Conservation (phyloP, 2,888 invertebrate genomes). For the Frankliniella fusca region DNA sequence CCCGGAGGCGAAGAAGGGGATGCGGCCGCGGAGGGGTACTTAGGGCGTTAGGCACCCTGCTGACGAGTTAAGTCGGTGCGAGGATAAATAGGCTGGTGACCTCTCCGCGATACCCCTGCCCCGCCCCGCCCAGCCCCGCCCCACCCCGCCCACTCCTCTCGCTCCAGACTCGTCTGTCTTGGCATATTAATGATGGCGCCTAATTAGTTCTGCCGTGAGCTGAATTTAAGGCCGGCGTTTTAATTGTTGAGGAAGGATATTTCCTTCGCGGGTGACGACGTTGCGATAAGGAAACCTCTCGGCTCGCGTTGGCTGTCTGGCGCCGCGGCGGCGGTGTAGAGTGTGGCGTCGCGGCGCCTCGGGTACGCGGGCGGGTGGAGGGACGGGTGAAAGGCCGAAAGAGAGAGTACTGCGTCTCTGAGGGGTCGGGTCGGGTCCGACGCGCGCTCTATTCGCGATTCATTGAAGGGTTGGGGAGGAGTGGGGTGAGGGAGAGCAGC, state of each 20-base stretch:
- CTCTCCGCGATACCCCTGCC: background rate
- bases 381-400: too few species aligned
- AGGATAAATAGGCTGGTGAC: too few species aligned
- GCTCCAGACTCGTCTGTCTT: background rate
- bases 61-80: too few species aligned
- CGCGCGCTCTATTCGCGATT: too few species aligned
- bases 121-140: background rate
- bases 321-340: background rate
- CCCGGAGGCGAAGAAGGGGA: too few species aligned
- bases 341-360: background rate
- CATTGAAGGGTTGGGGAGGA: too few species aligned
- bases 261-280: conserved; percentile 2
- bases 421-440: too few species aligned
- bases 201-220: background rate
- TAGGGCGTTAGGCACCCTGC: too few species aligned
- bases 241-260: conserved; percentile 16
- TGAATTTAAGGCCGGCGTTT: conserved; percentile 5
- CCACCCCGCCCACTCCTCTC: background rate
- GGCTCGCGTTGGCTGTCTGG: background rate
- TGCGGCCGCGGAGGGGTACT: too few species aligned
- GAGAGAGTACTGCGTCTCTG: too few species aligned
- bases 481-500: too few species aligned
- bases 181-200: background rate
- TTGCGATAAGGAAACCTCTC: background rate
- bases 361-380: too few species aligned